phyloP scores from a whole-genome alignment of 2,888 invertebrate species.

The Augochlorella aurata region DNA sequence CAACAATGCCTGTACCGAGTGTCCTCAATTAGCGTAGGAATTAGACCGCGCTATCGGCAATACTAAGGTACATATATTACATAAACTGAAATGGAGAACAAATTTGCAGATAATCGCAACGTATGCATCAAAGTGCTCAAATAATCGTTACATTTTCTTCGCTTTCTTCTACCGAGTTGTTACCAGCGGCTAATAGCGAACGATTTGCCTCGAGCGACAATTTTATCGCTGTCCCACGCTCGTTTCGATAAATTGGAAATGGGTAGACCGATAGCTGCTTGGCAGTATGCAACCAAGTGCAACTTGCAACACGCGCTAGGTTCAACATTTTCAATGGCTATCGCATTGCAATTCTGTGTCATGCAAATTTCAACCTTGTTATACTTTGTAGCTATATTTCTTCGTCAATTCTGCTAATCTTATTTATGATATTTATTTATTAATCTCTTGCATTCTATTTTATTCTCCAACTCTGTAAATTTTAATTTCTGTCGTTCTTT shows the following conservation, averaged over 20 bases:
- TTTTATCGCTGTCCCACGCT: neutral
- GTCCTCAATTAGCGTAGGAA: neutral
- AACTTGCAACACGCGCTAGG: neutral
- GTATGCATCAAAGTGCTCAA: neutral
- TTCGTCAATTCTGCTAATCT: too few species aligned
- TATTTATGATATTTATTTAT: too few species aligned
- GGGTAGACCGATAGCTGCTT: neutral
- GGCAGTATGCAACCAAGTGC: neutral
- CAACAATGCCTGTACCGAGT: neutral
- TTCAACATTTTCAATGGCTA: neutral
- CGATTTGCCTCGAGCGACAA: neutral
- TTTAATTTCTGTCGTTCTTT: too few species aligned
- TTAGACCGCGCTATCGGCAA: neutral
- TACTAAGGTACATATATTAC: neutral
- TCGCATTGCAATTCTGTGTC: neutral
- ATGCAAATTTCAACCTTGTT: too few species aligned
- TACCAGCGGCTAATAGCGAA: neutral
- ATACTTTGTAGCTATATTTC: too few species aligned
- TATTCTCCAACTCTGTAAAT: neutral
- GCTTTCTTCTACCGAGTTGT: too few species aligned
- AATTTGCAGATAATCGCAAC: neutral
- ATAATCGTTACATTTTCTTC: neutral
- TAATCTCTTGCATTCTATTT: neutral
- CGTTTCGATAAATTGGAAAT: neutral
- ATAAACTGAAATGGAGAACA: neutral